These are phyloP conservation scores for Geococcyx californianus DNA, from an alignment of 2,113 vertebrate genomes.

Conservation along the genomic window DNA sequence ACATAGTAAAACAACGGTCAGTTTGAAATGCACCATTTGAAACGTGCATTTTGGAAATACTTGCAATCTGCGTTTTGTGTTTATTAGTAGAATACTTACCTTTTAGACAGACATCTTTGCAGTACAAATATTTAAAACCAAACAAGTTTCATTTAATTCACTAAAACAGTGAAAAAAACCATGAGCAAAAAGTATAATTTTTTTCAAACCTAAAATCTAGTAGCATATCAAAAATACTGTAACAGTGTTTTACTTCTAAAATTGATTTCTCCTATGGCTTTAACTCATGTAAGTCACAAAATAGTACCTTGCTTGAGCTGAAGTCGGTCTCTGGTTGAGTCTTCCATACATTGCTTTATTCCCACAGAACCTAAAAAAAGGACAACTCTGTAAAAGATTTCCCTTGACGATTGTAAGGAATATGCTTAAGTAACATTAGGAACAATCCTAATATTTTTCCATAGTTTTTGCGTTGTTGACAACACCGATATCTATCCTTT, in stretches of 20 bases:
- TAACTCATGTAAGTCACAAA: background rate
- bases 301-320: background rate
- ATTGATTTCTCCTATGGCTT: background rate
- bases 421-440: background rate
- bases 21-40: too few relatives aligned
- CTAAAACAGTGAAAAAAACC: background rate
- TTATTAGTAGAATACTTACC: background rate
- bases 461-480: background rate
- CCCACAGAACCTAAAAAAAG: background rate
- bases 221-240: background rate
- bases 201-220: background rate
- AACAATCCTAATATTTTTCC: fast-evolving
- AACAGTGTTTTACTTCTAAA: background rate
- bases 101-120: background rate
- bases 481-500: background rate
- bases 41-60: background rate
- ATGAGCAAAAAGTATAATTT: background rate
- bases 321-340: background rate
- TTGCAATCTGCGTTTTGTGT: background rate
- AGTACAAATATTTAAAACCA: background rate
- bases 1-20: too few relatives aligned
- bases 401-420: background rate
- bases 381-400: background rate
- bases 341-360: background rate
- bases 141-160: background rate